Evolutionary conservation across 2,888 invertebrate species (phyloP).

Genomic region (Polyploca ridens): DNA sequence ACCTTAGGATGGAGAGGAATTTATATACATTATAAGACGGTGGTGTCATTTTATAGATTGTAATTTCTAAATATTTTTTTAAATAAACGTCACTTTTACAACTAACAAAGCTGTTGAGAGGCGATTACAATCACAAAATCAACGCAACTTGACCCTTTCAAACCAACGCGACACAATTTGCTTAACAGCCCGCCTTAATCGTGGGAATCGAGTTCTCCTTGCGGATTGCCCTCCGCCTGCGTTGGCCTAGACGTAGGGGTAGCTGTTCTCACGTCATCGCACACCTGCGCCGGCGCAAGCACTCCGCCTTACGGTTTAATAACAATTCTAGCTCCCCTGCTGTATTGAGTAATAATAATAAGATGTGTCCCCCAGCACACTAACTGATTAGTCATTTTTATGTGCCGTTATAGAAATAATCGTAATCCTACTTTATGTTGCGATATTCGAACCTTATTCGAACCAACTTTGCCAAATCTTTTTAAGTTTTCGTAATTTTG

Average conservation of each 20-base stretch:
- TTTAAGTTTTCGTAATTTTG: no score
- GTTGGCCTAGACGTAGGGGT: constrained; percentile 19
- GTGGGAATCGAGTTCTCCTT: constrained; percentile 17
- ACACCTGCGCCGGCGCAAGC: constrained; percentile 4
- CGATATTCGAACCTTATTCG: no score
- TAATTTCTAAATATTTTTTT: no score
- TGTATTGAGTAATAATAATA: neutral
- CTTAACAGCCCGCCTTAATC: neutral
- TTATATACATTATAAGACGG: no score
- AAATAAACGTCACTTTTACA: no score
- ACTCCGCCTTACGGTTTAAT: constrained; percentile 7
- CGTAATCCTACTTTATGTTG: no score
- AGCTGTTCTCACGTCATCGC: constrained; percentile 1
- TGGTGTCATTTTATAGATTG: no score
- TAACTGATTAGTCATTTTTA: neutral
- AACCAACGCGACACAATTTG: neutral
- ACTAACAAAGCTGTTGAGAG: no score
- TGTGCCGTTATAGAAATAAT: neutral
- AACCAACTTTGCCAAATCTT: no score
- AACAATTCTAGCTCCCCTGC: neutral
- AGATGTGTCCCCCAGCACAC: neutral
- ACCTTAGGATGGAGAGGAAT: no score
- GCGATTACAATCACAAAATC: no score
- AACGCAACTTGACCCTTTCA: neutral
- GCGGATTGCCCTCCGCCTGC: constrained; percentile 51